A percentile compares a stretch with the other conserved stretches of the same genome.
Conservation (phyloP, 2,113 vertebrate species). For the Blennius ocellaris region DNA sequence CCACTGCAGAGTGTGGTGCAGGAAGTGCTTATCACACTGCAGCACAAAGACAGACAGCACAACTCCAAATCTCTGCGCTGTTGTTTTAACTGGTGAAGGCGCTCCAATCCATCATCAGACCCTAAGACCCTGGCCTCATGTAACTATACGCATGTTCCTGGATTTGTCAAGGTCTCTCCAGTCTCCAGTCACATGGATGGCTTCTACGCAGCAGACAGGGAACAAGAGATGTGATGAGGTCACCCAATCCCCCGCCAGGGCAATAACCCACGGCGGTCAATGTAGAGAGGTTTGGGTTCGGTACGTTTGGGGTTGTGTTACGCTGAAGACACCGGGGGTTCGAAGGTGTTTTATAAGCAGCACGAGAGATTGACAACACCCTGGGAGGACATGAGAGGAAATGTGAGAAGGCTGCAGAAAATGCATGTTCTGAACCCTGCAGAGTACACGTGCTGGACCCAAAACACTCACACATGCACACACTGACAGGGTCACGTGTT, state of each 20-base stretch:
- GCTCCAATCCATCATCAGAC: not conserved
- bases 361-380: conserved; percentile 4
- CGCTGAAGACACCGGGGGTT: conserved; percentile 12
- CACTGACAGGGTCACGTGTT: not conserved
- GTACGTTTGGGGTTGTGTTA: conserved; percentile 18
- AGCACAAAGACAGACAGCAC: not conserved
- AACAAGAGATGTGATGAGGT: not conserved
- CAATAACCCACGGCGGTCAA: not conserved
- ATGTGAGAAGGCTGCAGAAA: conserved; percentile 21
- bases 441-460: conserved; percentile 5
- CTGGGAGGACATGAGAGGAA: conserved; percentile 23
- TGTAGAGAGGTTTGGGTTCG: not conserved
- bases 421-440: conserved; percentile 13
- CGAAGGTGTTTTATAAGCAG: conserved; percentile 4
- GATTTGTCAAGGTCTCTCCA: conserved; percentile 33
- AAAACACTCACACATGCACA: not conserved
- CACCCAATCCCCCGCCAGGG: not conserved
- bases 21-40: not conserved
- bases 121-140: not conserved
- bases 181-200: conserved; percentile 17
- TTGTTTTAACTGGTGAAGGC: not conserved
- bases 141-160: conserved; percentile 15
- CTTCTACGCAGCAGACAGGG: not conserved
- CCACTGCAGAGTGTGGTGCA: not conserved
- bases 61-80: not conserved